Evolutionary conservation across 2,797 vertebrate species (phyloP).

Genomic region (Spea hammondii): DNA sequence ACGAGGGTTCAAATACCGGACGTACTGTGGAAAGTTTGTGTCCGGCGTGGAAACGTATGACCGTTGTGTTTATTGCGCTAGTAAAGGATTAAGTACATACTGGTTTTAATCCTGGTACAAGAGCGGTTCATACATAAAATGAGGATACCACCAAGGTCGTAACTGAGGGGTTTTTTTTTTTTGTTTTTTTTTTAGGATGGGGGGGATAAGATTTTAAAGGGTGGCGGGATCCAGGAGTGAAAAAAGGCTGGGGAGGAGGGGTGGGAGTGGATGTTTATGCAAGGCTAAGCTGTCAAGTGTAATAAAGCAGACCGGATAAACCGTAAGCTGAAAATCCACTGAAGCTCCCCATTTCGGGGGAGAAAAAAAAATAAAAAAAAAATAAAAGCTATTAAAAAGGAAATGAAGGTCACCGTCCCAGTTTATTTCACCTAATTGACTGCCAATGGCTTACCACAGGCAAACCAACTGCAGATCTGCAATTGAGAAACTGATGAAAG

Average conservation of each 20-base stretch:
- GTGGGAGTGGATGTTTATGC: slow-evolving; percentile 72
- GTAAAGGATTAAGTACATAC: too few species aligned
- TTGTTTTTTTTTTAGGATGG: background rate
- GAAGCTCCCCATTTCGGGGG: slow-evolving; percentile 83
- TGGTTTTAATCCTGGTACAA: slow-evolving; percentile 5
- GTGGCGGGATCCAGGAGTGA: background rate
- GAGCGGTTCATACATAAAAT: slow-evolving; percentile 13
- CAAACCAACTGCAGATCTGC: slow-evolving; percentile 72
- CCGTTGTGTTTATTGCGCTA: too few species aligned
- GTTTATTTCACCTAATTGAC: slow-evolving; percentile 98
- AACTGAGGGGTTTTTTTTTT: slow-evolving; percentile 35
- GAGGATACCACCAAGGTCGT: slow-evolving; percentile 3
- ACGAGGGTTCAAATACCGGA: too few species aligned
- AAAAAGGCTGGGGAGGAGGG: slow-evolving; percentile 36
- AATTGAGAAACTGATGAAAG: slow-evolving; percentile 81
- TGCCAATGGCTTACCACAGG: slow-evolving; percentile 80
- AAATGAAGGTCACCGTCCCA: slow-evolving; percentile 95
- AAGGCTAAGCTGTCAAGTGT: slow-evolving; percentile 80
- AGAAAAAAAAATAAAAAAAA: slow-evolving; percentile 58
- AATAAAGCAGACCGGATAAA: slow-evolving; percentile 81
- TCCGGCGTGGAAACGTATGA: too few species aligned
- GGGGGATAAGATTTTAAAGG: slow-evolving; percentile 29
- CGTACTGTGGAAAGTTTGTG: too few species aligned
- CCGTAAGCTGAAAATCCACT: slow-evolving; percentile 82
- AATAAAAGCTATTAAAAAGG: slow-evolving; percentile 81